A percentile compares a stretch with the other conserved stretches of the same genome.
Conservation (phyloP, 2,888 invertebrate species). For the Entomobrya proxima region DNA sequence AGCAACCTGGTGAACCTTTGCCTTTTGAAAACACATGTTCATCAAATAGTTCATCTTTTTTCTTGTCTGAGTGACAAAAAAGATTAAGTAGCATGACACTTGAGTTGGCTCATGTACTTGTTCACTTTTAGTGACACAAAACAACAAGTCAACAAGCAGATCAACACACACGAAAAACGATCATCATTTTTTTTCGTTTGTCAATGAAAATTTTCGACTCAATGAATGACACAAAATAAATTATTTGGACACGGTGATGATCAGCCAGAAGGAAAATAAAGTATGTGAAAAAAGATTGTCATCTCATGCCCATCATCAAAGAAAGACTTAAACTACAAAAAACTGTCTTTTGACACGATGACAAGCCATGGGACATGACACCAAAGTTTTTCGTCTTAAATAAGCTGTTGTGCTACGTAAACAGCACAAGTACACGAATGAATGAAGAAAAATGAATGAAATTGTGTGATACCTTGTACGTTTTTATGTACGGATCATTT, state of each 20-base stretch:
- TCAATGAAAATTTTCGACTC: conserved; percentile 13
- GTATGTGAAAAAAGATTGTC: conserved; percentile 44
- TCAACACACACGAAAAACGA: conserved; percentile 1
- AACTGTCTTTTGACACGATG: conserved; percentile 58
- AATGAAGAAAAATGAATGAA: conserved; percentile 22
- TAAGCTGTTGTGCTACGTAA: conserved; percentile 54
- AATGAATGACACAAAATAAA: conserved; percentile 55
- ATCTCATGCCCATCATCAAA: conserved; percentile 48
- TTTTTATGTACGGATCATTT: conserved; percentile 39
- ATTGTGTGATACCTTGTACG: background rate
- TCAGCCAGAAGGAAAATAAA: conserved; percentile 28
- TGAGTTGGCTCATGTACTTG: background rate
- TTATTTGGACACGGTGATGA: conserved; percentile 67
- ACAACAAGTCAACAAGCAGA: background rate
- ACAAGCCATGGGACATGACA: conserved; percentile 49
- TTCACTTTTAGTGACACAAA: conserved; percentile 34
- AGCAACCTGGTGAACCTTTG: conserved; percentile 5
- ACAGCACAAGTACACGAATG: conserved; percentile 46
- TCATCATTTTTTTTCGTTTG: conserved; percentile 19
- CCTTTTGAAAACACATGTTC: background rate
- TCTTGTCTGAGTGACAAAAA: background rate
- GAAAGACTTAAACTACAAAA: conserved; percentile 12
- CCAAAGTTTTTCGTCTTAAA: conserved; percentile 4
- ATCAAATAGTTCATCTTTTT: background rate
- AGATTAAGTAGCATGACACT: conserved; percentile 24